A percentile compares a stretch with the other conserved stretches of the same genome.
phyloP scores from a whole-genome alignment of 2,888 invertebrate species.

The Microctonus brassicae region DNA sequence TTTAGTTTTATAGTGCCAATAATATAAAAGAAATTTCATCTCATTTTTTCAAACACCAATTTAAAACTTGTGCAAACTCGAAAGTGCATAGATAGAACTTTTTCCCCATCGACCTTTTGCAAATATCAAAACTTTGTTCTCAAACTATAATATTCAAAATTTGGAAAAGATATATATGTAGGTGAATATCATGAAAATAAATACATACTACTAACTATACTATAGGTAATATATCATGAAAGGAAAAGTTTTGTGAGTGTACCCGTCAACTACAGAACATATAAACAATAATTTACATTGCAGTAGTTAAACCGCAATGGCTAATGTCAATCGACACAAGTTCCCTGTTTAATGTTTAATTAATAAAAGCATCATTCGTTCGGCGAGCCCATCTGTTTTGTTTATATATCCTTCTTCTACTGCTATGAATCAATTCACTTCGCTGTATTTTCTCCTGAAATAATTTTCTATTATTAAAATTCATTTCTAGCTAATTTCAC shows the following conservation, averaged over 20 bases:
- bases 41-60: background rate
- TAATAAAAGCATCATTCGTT: background rate
- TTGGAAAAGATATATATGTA: background rate
- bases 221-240: background rate
- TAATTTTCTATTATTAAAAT: background rate
- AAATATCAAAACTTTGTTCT: background rate
- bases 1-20: background rate
- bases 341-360: background rate
- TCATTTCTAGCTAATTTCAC: background rate
- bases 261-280: background rate
- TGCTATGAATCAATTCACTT: background rate
- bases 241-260: background rate
- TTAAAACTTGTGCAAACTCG: background rate
- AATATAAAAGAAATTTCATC: background rate
- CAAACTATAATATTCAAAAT: background rate
- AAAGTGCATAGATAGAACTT: background rate
- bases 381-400: background rate
- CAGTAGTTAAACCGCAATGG: background rate
- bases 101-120: no score
- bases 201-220: no score
- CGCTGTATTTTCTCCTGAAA: background rate
- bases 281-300: background rate
- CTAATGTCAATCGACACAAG: background rate
- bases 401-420: no score
- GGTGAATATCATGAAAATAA: no score